A percentile compares a stretch with the other conserved stretches of the same genome.
phyloP scores from a whole-genome alignment of 2,888 invertebrate genomes.

The Drosophila imparisetae region DNA sequence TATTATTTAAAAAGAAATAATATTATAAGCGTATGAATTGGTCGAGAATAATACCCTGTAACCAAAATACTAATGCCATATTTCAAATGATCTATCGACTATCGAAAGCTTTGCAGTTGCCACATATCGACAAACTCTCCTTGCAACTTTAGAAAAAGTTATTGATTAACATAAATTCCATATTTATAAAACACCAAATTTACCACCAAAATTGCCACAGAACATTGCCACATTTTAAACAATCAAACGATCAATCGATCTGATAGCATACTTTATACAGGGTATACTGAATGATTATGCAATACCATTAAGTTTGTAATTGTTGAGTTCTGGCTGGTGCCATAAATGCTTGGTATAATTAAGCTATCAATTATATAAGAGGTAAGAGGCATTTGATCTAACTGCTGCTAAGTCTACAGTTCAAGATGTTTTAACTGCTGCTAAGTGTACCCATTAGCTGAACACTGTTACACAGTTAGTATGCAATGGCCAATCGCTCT shows the following conservation, averaged over 20 bases:
- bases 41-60: slow-evolving; percentile 1
- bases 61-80: fast-evolving
- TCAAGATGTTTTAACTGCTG: slow-evolving; percentile 53
- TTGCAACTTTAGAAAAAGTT: not conserved
- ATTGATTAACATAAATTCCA: not conserved
- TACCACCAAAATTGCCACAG: not conserved
- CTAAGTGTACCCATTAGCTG: slow-evolving; percentile 54
- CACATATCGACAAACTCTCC: not conserved
- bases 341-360: slow-evolving; percentile 30
- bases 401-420: slow-evolving; percentile 68
- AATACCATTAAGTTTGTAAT: slow-evolving; percentile 1
- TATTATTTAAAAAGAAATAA: slow-evolving; percentile 35
- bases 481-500: slow-evolving; percentile 20
- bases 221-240: not conserved
- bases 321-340: slow-evolving; percentile 35
- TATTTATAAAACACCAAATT: no score
- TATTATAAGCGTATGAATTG: slow-evolving; percentile 11
- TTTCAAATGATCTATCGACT: not conserved
- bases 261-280: not conserved
- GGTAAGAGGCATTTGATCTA: slow-evolving; percentile 38
- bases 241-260: not conserved
- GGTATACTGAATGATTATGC: slow-evolving; percentile 13
- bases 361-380: slow-evolving; percentile 40
- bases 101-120: not conserved
- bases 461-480: slow-evolving; percentile 27